Percentiles rank a stretch among this genome's conserved stretches.
Evolutionary conservation across 2,113 vertebrate species (phyloP).

Genomic region (Callipepla californica): DNA sequence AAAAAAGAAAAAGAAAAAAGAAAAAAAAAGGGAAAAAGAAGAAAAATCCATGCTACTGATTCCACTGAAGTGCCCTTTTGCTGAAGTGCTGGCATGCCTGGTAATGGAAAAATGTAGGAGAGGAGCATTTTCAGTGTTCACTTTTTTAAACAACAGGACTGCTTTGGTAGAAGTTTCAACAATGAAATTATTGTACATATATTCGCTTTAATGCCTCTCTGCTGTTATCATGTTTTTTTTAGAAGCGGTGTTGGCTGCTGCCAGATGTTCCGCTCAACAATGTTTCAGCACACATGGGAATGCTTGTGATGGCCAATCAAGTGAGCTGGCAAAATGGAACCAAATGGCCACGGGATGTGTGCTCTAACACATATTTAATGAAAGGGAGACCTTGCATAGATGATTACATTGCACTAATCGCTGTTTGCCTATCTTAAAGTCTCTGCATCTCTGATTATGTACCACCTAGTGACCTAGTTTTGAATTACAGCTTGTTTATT

Average conservation of each 20-base stretch:
- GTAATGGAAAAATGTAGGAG: neutral
- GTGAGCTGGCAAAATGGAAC: slow-evolving; percentile 76
- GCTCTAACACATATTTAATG: slow-evolving; percentile 73
- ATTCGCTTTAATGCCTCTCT: slow-evolving; percentile 76
- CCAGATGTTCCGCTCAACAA: slow-evolving; percentile 78
- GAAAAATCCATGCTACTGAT: neutral
- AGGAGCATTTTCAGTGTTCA: neutral
- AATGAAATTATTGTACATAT: slow-evolving; percentile 71
- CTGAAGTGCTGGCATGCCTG: neutral
- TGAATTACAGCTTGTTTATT: slow-evolving; percentile 43
- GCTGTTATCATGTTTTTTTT: slow-evolving; percentile 79
- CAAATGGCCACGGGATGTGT: slow-evolving; percentile 76
- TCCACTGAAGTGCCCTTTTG: neutral
- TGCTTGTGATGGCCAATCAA: slow-evolving; percentile 78
- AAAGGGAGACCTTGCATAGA: neutral
- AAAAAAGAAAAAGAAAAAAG: neutral
- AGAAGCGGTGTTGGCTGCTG: slow-evolving; percentile 62
- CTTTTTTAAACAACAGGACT: neutral
- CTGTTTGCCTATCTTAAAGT: slow-evolving; percentile 31
- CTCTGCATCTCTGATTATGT: neutral
- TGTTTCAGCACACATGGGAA: slow-evolving; percentile 79
- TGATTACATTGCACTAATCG: neutral
- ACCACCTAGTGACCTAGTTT: slow-evolving; percentile 34
- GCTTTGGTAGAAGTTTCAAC: slow-evolving; percentile 53
- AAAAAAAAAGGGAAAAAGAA: neutral